A percentile compares a stretch with the other conserved stretches of the same genome.
These are phyloP conservation scores for Oncorhynchus clarkii DNA, from an alignment of 2,113 vertebrate species.

Conservation along the genomic window DNA sequence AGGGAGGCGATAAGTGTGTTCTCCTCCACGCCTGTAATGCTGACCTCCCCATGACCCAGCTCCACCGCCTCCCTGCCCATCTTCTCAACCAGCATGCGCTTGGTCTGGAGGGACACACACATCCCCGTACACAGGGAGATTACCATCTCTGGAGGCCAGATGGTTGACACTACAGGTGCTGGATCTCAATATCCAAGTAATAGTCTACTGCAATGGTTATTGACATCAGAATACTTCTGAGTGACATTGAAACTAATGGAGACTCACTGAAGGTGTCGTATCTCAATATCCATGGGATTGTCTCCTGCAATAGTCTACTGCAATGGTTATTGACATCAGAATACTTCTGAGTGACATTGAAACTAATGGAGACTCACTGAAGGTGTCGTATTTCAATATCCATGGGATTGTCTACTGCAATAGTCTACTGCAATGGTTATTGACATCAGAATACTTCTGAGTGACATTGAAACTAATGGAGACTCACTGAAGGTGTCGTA, in stretches of 20 bases:
- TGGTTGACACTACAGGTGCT: neutral
- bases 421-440: too few species aligned
- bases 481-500: too few species aligned
- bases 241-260: too few species aligned
- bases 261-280: neutral
- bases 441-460: too few species aligned
- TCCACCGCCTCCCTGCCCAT: conserved; percentile 97
- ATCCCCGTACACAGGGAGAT: neutral
- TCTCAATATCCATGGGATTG: neutral
- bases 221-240: too few species aligned
- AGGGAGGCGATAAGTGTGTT: conserved; percentile 95
- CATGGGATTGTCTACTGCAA: neutral
- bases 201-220: too few species aligned
- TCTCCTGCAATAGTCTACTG: neutral
- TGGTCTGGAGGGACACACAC: conserved; percentile 77
- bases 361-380: too few species aligned
- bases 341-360: too few species aligned
- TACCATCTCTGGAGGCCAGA: neutral
- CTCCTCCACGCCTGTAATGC: conserved; percentile 93
- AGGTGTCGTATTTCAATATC: neutral
- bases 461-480: too few species aligned
- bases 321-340: too few species aligned
- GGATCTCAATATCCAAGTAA: too few species aligned
- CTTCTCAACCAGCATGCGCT: conserved; percentile 98
- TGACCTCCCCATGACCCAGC: conserved; percentile 94